Evolutionary conservation across 2,888 invertebrate genomes (phyloP), one percentile per base, ranked within the genome.

Genomic region (Stomorhina lunata): DNA sequence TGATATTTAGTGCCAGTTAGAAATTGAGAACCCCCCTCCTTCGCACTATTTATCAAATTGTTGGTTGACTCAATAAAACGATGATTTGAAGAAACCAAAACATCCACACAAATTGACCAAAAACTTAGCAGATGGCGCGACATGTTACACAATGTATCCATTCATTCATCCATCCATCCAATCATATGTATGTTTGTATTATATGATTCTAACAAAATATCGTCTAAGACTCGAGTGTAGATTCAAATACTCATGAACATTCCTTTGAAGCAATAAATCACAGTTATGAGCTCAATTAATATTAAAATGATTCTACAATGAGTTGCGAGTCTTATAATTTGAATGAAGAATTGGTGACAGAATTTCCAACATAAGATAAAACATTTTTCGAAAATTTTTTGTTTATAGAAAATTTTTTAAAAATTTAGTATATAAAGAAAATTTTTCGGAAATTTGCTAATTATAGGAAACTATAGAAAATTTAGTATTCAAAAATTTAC

Each of bases 111-210:
- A 77, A 66, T 69, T 78, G 83, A 65, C 48, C 73, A 61, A 79
- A n/a, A 59, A 71, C 57, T 65, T 40, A 68, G 66, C 81, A 81
- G 75, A 79, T 81, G 81, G 75, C 81, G 83, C 78, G 83, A 79
- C 78, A 81, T 73, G 48, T 69, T 61, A 66, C 34, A n/a, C 48
- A 59, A 27, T 48, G 65, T 59, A 68, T 27, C 55, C 27, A 7
- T 20, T 5, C 50, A 53, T 34, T 20, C 20, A 25, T 43, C 0
- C 7, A n/a, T 17, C 27, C 22, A 25, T 55, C 0, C 32, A 25
- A 6, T 50, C 12, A 15, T 65, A n/a, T 29, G 57, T 40, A 6
- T 5, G 15, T 59, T 6, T 15, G 40, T 22, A 15, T 40, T 3
- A 25, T 17, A 22, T 55, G n/a, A 0, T 5, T 43, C 15, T 22